A percentile compares a stretch with the other conserved stretches of the same genome.
These are phyloP conservation scores for Marasmarcha lunaedactyla DNA, from an alignment of 2,888 invertebrate species.

Conservation along the genomic window DNA sequence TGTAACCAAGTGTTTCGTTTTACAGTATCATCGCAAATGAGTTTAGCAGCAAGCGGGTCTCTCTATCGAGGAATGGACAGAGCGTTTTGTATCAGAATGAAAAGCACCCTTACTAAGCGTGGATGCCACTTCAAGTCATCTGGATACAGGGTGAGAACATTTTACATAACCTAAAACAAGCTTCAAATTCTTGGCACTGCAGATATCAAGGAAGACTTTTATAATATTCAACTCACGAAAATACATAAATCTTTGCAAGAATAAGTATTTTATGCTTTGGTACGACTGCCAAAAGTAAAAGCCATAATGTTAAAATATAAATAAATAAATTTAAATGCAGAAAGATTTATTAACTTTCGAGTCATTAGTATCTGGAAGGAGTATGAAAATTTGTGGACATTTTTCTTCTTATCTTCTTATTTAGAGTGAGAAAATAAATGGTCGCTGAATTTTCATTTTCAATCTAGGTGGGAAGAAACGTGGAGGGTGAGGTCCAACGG, in stretches of 20 bases:
- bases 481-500: constrained; percentile 47
- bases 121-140: constrained; percentile 98
- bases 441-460: constrained; percentile 66
- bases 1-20: too few species aligned
- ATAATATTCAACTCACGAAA: too few species aligned
- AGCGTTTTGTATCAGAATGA: constrained; percentile 96
- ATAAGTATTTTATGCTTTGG: background rate
- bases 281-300: background rate
- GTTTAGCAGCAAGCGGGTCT: constrained; percentile 75
- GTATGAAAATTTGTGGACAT: constrained; percentile 47
- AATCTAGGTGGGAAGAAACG: constrained; percentile 62
- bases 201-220: too few species aligned
- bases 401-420: constrained; percentile 42
- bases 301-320: background rate
- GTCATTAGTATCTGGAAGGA: constrained; percentile 17
- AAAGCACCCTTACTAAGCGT: constrained; percentile 95
- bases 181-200: background rate
- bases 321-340: background rate
- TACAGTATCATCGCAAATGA: constrained; percentile 88
- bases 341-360: constrained; percentile 24
- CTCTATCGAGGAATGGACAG: constrained; percentile 89
- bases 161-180: background rate
- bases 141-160: constrained; percentile 86
- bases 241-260: background rate
- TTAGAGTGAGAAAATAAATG: constrained; percentile 46